Conservation (phyloP, 2,888 invertebrate genomes). For the Hyalella azteca region DNA sequence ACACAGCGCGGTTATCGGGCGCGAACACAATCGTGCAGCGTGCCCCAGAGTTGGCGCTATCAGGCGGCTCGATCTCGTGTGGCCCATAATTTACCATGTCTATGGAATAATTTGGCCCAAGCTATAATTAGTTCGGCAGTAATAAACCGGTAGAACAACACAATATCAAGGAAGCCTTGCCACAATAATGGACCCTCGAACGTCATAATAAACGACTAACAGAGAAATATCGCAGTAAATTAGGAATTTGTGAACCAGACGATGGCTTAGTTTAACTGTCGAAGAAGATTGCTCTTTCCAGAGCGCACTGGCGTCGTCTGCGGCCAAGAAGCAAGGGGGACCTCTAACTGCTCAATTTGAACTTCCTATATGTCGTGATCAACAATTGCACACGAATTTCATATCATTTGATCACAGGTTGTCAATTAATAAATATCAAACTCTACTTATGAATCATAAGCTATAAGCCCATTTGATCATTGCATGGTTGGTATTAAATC, state of each 20-base stretch:
- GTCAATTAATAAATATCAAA: too few species aligned
- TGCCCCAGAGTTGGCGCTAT: slow-evolving; percentile 28
- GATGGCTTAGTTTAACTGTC: slow-evolving; percentile 25
- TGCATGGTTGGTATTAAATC: too few species aligned
- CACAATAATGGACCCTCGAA: slow-evolving; percentile 36
- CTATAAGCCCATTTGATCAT: too few species aligned
- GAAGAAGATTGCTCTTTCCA: slow-evolving; percentile 14
- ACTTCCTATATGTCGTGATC: too few species aligned
- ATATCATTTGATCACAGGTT: too few species aligned
- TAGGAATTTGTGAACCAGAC: slow-evolving; percentile 26
- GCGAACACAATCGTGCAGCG: slow-evolving; percentile 9
- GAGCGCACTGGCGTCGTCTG: not conserved
- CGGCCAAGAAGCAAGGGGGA: not conserved
- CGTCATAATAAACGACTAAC: slow-evolving; percentile 34
- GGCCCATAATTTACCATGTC: slow-evolving; percentile 29
- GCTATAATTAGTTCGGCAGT: slow-evolving; percentile 36
- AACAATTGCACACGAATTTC: too few species aligned
- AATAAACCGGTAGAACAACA: slow-evolving; percentile 37
- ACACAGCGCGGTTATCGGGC: slow-evolving; percentile 1
- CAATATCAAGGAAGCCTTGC: slow-evolving; percentile 33
- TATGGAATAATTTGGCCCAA: slow-evolving; percentile 34
- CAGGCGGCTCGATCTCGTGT: slow-evolving; percentile 19
- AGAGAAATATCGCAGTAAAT: slow-evolving; percentile 32
- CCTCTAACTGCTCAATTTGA: too few species aligned
- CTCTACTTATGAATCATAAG: too few species aligned